Evolutionary conservation across 2,888 invertebrate genomes (phyloP).

Genomic region (Trichopoda pennipes): DNA sequence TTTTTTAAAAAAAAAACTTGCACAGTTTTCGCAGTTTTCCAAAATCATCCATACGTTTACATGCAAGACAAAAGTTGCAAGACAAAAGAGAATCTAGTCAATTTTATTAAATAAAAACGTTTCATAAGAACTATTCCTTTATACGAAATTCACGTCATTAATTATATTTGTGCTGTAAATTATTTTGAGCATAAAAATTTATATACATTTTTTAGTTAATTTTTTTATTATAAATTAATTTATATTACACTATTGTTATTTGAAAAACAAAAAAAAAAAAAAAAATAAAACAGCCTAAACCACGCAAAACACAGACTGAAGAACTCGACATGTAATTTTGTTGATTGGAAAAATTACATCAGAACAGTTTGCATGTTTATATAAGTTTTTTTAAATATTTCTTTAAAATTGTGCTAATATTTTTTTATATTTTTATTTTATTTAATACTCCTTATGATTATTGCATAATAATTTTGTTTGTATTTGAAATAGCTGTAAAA

Average conservation of each 20-base stretch:
- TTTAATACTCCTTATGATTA: conserved; percentile 6
- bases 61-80: neutral
- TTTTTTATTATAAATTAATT: neutral
- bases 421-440: conserved; percentile 42
- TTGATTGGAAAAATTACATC: conserved; percentile 70
- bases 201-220: conserved; percentile 28
- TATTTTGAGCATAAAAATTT: conserved; percentile 3
- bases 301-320: conserved; percentile 80
- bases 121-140: conserved; percentile 25
- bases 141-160: conserved; percentile 5
- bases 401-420: conserved; percentile 52
- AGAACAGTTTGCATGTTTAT: conserved; percentile 64
- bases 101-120: neutral
- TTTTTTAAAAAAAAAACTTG: conserved; percentile 47
- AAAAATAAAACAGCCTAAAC: conserved; percentile 77
- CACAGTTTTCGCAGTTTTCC: conserved; percentile 79
- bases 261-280: neutral
- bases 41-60: conserved; percentile 65
- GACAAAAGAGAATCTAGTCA: too few relatives aligned
- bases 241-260: conserved; percentile 10
- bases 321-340: conserved; percentile 78
- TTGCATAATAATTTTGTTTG: neutral
- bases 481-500: too few relatives aligned
- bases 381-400: neutral
- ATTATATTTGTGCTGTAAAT: conserved; percentile 32